Base-by-base conservation (phyloP, 2,797 vertebrate genomes). In the Ctenopoma kingsleyae region DNA sequence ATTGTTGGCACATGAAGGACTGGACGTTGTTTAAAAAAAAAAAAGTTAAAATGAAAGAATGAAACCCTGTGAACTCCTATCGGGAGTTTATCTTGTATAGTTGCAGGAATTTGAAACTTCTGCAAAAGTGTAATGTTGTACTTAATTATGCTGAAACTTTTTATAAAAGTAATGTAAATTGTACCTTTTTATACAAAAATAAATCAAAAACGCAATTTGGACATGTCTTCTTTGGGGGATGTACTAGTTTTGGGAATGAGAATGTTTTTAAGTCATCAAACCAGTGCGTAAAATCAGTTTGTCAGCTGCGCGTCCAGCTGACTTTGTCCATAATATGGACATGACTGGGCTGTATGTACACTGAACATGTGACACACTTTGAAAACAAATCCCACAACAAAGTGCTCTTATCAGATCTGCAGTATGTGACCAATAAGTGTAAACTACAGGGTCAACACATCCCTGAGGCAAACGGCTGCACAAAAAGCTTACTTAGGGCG, bases 161-260 rank as follows among this genome's bases (percentile, higher is more conserved):
- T 99, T 97, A 99, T 99, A 99, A 99, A 99, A 99, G 98, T 99
- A 98, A 97, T 99, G 97, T 99, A 99, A 98, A 97, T 95, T 95
- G 95, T 97, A 97, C 95, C 89, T 94, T 98, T 96, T 97, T 96
- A 96, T 97, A 97, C 94, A 96, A 95, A 91, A 98, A 98, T 98
- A 99, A 99, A 98, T 97, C 92, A 93, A 96, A 96, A 96, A 96
- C 95, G 92, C 96, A 95, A 96, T 92, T 92, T 95, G 95, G 95
- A 91, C 64, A 87, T 83, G 85, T 87, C 76, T 91, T 66, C 67
- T 88, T 91, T 71, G 51, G 65, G 69, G 54, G 13, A 3, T 23
- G 5, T 5, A 27, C 32, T 22, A 1, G 52, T 6, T 4, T 5
- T 1, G 6, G 13, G 1, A 3, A 7, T 8, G 16, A 4, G 7